phyloP scores from a whole-genome alignment of 2,113 vertebrate species.

The Ciconia boyciana region DNA sequence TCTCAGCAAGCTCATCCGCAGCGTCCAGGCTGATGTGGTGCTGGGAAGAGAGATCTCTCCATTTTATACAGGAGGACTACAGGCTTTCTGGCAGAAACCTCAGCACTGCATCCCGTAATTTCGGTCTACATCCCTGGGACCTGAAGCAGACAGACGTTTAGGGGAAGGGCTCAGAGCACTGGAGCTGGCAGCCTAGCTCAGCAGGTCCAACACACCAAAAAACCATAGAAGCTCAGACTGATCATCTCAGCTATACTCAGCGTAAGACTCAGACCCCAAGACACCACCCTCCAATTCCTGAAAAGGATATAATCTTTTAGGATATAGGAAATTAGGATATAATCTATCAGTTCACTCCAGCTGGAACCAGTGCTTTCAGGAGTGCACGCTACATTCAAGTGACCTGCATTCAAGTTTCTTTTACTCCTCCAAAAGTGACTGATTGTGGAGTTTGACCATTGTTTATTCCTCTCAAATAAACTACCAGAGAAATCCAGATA shows the following conservation, averaged over 20 bases:
- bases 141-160: background rate
- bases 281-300: background rate
- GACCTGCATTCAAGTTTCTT: background rate
- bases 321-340: too few relatives aligned
- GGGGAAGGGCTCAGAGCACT: background rate
- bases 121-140: too few relatives aligned
- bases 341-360: background rate
- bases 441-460: background rate
- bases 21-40: accelerated
- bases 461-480: background rate
- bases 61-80: background rate
- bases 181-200: background rate
- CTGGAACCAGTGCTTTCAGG: background rate
- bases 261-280: background rate
- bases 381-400: background rate
- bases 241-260: background rate
- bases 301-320: background rate
- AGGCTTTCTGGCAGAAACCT: background rate
- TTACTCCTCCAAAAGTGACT: background rate
- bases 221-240: background rate
- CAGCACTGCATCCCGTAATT: background rate
- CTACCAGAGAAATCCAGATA: background rate
- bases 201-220: background rate
- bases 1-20: background rate
- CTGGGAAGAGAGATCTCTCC: background rate